Evolutionary conservation across 2,113 vertebrate species (phyloP).

Genomic region (Puma concolor): DNA sequence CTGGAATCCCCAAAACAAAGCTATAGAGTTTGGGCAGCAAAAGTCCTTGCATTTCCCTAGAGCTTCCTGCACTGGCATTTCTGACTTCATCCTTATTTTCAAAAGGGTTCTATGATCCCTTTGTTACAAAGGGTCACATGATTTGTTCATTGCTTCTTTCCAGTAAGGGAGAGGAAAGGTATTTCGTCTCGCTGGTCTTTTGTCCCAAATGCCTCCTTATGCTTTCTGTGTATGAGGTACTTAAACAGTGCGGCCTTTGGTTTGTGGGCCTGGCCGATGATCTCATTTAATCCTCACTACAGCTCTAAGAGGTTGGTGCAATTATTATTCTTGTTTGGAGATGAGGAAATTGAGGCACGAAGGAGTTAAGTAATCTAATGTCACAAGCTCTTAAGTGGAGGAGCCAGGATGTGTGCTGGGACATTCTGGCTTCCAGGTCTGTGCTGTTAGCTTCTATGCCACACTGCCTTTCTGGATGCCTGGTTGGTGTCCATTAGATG

Average conservation of each 20-base stretch:
- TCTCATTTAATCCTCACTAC: neutral
- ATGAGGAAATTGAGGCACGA: neutral
- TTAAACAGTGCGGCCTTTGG: neutral
- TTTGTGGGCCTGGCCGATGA: neutral
- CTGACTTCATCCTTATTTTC: neutral
- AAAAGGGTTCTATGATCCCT: neutral
- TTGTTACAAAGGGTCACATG: neutral
- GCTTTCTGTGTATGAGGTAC: neutral
- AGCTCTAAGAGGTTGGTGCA: neutral
- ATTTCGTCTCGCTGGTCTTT: neutral
- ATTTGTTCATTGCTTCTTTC: slow-evolving; percentile 23
- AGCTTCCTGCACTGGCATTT: neutral
- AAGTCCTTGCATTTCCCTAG: neutral
- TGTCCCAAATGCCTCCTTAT: neutral
- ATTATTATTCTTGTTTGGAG: slow-evolving; percentile 25
- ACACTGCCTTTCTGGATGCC: neutral
- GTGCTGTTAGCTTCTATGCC: neutral
- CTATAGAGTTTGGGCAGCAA: neutral
- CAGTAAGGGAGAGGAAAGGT: neutral
- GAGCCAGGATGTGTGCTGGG: neutral
- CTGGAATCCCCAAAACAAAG: neutral
- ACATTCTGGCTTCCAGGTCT: neutral
- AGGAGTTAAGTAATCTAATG: neutral
- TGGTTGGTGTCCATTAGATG: neutral
- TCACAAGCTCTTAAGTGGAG: neutral